These are phyloP conservation scores for Lepus europaeus DNA, from an alignment of 2,113 vertebrate genomes.

Conservation along the genomic window DNA sequence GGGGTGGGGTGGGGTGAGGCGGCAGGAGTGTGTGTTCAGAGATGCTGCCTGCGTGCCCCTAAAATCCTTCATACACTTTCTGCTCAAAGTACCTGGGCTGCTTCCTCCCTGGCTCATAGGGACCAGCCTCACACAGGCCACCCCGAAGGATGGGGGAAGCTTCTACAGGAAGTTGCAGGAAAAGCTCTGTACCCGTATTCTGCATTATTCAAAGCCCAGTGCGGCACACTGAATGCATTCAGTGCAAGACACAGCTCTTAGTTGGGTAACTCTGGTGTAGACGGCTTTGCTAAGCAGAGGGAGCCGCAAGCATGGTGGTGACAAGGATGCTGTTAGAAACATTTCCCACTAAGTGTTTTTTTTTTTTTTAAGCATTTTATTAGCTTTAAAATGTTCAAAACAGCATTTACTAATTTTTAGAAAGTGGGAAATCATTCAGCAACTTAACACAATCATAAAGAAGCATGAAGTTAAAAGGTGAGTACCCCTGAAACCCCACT, in stretches of 20 bases:
- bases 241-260: neutral
- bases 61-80: neutral
- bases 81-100: neutral
- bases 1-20: neutral
- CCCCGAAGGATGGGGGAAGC: neutral
- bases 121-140: neutral
- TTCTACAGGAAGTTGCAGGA: neutral
- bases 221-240: neutral
- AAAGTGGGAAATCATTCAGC: neutral
- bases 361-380: neutral
- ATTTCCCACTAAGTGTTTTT: neutral
- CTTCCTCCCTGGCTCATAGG: neutral
- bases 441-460: neutral
- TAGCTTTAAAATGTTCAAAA: conserved; percentile 43
- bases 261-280: neutral
- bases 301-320: accelerated
- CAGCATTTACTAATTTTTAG: neutral
- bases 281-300: neutral
- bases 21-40: neutral
- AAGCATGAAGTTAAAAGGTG: neutral
- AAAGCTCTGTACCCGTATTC: neutral
- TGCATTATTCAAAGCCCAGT: neutral
- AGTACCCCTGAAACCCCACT: neutral
- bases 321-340: neutral
- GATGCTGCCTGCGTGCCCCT: neutral